Base-by-base conservation (phyloP, 2,113 vertebrate genomes). In the Tetraodon nigroviridis region DNA sequence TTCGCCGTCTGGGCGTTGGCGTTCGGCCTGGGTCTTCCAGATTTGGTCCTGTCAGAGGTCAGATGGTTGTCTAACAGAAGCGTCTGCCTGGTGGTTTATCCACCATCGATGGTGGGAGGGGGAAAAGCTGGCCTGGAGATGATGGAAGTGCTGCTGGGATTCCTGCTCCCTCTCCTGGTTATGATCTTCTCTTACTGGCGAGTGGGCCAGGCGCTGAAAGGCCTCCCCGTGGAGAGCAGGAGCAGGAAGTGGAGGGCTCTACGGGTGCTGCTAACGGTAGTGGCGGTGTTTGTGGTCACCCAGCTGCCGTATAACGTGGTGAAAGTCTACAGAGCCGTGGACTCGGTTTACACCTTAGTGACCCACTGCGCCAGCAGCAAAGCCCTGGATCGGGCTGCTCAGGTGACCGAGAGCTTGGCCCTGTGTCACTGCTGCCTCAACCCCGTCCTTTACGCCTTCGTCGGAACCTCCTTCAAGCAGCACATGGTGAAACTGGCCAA, bases 351-450 rank as follows among this genome's bases (percentile, higher is more conserved):
- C 61, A 18, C n/a, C 16, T 48, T 96, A 44, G 90, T 98, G 40
- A 93, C 89, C 0, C 87, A 92, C 76, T 98, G 96, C 0, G 55
- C 68, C 0, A 21, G 61, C 2, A 98, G 94, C 61, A 97, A 94
- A 78, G 86, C 73, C 24, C 76, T 95, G 71, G 95, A 97, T 0
- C 59, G 90, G 1, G 92, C 89, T 0, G 85, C 91, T 21, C 94
- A 94, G 64, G 73, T 98, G 79, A 94, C 93, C 0, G 92, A 93
- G 80, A 92, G 91, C 71, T 78, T 98, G 0, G 96, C 96, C 1
- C 77, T 97, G 51, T 92, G 86, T 19, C 95, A 98, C 71, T 90
- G 93, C 76, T 97, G 94, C 83, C 88, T 98, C 59, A 98, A 98
- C 84, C 95, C 95, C 0, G 55, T 98, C 72, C 87, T 98, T 2